phyloP scores from a whole-genome alignment of 2,888 invertebrate genomes.

The Strigamia transsilvanica region DNA sequence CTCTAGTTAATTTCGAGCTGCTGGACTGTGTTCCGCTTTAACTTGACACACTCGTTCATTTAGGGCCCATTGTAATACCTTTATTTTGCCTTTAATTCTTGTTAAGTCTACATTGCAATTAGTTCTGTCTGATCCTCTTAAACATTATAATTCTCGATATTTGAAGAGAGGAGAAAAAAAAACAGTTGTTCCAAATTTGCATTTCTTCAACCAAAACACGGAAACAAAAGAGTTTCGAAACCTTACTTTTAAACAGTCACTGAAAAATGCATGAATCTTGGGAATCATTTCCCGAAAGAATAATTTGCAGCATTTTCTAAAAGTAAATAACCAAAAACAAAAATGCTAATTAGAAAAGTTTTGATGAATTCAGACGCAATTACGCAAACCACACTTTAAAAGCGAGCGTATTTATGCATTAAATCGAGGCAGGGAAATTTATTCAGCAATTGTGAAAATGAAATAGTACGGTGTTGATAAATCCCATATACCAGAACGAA shows the following conservation, averaged over 20 bases:
- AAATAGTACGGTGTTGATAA: too few species aligned
- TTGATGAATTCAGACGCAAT: too few species aligned
- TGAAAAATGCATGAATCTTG: constrained; percentile 12
- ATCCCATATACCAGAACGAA: too few species aligned
- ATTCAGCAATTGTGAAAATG: too few species aligned
- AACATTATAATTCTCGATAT: neutral
- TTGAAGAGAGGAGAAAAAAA: too few species aligned
- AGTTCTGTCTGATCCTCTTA: constrained; percentile 4
- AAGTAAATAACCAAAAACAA: too few species aligned
- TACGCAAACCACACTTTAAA: too few species aligned
- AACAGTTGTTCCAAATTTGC: neutral
- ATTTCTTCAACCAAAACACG: neutral
- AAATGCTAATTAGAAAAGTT: too few species aligned
- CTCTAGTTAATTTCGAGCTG: constrained; percentile 21
- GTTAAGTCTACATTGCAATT: neutral
- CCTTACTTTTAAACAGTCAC: neutral
- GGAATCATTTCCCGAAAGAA: neutral
- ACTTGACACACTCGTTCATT: neutral
- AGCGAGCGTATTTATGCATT: too few species aligned
- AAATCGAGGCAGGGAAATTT: too few species aligned
- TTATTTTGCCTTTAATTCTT: constrained; percentile 6
- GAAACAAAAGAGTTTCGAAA: neutral
- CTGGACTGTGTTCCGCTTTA: constrained; percentile 19
- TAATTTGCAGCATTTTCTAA: neutral
- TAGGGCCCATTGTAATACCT: constrained; percentile 9